These are phyloP conservation scores for Oxyteleia sp. DNA, from an alignment of 2,888 invertebrate genomes.

Conservation along the genomic window DNA sequence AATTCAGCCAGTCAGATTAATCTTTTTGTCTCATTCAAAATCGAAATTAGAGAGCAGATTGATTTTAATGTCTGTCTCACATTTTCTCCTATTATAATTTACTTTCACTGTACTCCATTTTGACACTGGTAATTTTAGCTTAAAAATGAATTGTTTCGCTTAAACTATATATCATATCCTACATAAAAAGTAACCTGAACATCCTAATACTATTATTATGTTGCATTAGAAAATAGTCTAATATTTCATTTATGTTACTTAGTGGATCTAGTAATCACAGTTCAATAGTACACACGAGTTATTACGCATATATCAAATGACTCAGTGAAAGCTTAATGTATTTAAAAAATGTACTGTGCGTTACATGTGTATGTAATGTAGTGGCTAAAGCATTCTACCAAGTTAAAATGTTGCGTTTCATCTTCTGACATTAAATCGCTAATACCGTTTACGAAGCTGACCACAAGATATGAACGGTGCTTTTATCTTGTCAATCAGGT, in stretches of 20 bases:
- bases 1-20: background rate
- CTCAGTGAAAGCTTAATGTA: conserved; percentile 32
- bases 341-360: conserved; percentile 4
- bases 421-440: conserved; percentile 14
- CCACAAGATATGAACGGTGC: background rate
- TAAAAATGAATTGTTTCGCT: background rate
- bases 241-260: background rate
- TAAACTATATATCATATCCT: conserved; percentile 1
- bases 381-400: background rate
- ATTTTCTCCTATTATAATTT: conserved; percentile 56
- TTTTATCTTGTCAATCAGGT: conserved; percentile 3
- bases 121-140: conserved; percentile 14
- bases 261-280: background rate
- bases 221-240: background rate
- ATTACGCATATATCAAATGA: conserved; percentile 17
- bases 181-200: background rate
- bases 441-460: background rate
- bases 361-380: background rate
- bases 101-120: conserved; percentile 49
- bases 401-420: conserved; percentile 5
- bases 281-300: conserved; percentile 12
- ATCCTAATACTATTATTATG: too few species aligned
- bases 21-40: conserved; percentile 20
- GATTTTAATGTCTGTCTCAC: conserved; percentile 30
- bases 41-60: conserved; percentile 37